Evolutionary conservation across 2,888 invertebrate genomes (phyloP).

Genomic region (Pediacus dermestoides): DNA sequence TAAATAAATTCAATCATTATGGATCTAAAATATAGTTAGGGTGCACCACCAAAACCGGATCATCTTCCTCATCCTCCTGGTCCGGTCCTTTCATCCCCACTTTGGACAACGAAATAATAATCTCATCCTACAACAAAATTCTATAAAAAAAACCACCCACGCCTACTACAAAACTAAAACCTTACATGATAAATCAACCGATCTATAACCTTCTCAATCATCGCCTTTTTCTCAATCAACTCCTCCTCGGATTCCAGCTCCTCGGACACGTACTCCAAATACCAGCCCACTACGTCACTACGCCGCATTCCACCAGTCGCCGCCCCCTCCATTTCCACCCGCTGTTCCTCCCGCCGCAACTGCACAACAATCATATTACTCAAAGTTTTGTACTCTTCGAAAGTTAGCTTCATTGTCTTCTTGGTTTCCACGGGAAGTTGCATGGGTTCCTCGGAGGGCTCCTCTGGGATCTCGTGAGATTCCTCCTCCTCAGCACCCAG

Average conservation of each 20-base stretch:
- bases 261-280: slow-evolving; percentile 79
- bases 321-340: slow-evolving; percentile 59
- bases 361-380: slow-evolving; percentile 88
- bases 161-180: slow-evolving; percentile 4
- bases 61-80: slow-evolving; percentile 59
- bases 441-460: slow-evolving; percentile 34
- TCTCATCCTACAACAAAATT: slow-evolving; percentile 66
- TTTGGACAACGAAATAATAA: slow-evolving; percentile 70
- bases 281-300: slow-evolving; percentile 89
- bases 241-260: slow-evolving; percentile 91
- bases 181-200: slow-evolving; percentile 80
- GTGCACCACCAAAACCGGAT: slow-evolving; percentile 90
- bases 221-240: slow-evolving; percentile 77
- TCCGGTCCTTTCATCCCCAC: slow-evolving; percentile 53
- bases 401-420: slow-evolving; percentile 78
- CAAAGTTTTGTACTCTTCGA: slow-evolving; percentile 89
- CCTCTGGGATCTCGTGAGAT: slow-evolving; percentile 51
- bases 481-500: slow-evolving; percentile 66
- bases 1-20: slow-evolving; percentile 16
- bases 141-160: slow-evolving; percentile 9
- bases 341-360: slow-evolving; percentile 80
- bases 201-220: slow-evolving; percentile 93
- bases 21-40: slow-evolving; percentile 88
- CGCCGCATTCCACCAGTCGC: slow-evolving; percentile 66
- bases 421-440: slow-evolving; percentile 45